These are phyloP conservation scores for Musca domestica DNA, from an alignment of 1,140 invertebrate species.

Conservation along the genomic window DNA sequence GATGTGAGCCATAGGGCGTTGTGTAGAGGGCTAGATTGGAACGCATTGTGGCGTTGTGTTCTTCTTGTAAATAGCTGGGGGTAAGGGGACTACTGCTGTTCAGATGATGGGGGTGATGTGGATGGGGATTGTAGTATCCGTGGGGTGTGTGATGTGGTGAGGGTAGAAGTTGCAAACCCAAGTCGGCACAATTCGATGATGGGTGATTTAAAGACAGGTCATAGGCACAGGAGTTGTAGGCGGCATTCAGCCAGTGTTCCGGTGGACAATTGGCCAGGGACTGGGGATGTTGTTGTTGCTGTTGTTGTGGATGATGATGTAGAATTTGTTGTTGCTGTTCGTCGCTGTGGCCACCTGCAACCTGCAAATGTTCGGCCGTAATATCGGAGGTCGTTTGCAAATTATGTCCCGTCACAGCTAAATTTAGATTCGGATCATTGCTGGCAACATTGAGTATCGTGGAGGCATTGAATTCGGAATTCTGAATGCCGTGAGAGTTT, in stretches of 20 bases:
- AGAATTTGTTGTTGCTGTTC: background rate
- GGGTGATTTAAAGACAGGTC: constrained; percentile 28
- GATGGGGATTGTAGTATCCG: background rate
- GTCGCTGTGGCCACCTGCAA: too few relatives aligned
- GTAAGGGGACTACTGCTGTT: constrained; percentile 25
- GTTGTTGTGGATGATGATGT: constrained; percentile 14
- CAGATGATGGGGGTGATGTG: too few relatives aligned
- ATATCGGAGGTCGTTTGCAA: too few relatives aligned
- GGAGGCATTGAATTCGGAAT: constrained; percentile 8
- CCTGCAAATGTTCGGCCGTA: too few relatives aligned
- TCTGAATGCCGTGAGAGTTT: constrained; percentile 18
- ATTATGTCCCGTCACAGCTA: constrained; percentile 8
- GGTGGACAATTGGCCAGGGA: background rate
- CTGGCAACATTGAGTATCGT: constrained; percentile 26
- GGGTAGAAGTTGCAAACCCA: constrained; percentile 23
- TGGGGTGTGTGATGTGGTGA: constrained; percentile 18
- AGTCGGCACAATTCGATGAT: background rate
- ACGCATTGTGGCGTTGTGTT: constrained; percentile 40
- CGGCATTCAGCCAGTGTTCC: constrained; percentile 17
- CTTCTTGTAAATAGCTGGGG: constrained; percentile 13
- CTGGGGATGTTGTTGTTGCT: constrained; percentile 26
- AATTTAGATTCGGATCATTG: constrained; percentile 30
- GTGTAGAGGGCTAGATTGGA: constrained; percentile 44
- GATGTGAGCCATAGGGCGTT: constrained; percentile 36
- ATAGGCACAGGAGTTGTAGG: constrained; percentile 28